Conservation (phyloP, 53 echinoderm and acorn worm genomes). For the Mesocentrotus franciscanus region DNA sequence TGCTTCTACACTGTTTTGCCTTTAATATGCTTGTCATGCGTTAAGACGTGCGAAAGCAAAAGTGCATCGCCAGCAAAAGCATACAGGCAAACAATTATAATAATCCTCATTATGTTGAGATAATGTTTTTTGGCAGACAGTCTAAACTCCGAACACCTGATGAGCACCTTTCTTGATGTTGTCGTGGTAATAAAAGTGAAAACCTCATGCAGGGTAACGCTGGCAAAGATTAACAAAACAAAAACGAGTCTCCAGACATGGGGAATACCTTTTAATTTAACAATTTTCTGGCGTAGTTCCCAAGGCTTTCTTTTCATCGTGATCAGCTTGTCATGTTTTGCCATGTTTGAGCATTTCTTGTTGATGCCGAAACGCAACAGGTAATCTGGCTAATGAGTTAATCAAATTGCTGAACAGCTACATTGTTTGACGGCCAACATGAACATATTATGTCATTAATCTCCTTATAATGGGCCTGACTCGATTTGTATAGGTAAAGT, state of each 20-base stretch:
- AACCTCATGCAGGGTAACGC: not conserved
- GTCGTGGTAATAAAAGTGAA: not conserved
- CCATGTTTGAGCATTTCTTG: slow-evolving; percentile 11
- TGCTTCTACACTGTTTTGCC: too few species aligned
- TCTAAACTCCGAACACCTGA: not conserved
- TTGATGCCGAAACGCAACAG: not conserved
- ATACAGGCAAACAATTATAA: not conserved
- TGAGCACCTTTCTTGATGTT: not conserved
- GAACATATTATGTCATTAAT: not conserved
- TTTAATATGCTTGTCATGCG: not conserved
- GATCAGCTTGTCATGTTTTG: not conserved
- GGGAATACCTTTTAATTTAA: slow-evolving; percentile 34
- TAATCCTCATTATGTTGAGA: not conserved
- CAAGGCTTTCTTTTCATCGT: not conserved
- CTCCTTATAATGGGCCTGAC: not conserved
- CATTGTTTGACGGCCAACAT: not conserved
- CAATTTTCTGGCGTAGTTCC: not conserved
- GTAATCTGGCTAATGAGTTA: not conserved
- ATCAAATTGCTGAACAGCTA: not conserved
- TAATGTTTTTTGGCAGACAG: not conserved
- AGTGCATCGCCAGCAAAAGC: not conserved
- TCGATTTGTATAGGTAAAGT: not conserved
- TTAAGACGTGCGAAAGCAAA: not conserved
- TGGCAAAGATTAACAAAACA: slow-evolving; percentile 1
- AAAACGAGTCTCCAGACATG: not conserved